A percentile compares a stretch with the other conserved stretches of the same genome.
Conservation (phyloP, 2,113 vertebrate species). For the Mustela nigripes region DNA sequence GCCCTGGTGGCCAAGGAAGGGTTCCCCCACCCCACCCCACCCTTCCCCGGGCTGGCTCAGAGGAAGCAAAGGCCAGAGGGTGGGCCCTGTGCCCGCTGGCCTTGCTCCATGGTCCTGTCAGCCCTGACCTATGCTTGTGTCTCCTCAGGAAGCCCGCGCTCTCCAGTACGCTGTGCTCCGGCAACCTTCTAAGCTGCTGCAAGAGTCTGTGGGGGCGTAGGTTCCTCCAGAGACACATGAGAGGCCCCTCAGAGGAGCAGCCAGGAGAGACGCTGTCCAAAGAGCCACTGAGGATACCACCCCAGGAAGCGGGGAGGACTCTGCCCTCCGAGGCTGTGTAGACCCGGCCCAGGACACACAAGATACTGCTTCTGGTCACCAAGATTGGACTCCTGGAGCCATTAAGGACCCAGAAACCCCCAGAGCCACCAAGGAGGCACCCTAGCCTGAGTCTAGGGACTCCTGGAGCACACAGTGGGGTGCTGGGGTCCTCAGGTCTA, state of each 20-base stretch:
- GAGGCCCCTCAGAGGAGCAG: slow-evolving; percentile 35
- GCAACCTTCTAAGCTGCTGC: slow-evolving; percentile 81
- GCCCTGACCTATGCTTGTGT: slow-evolving; percentile 55
- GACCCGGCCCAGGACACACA: neutral
- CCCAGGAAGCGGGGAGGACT: neutral
- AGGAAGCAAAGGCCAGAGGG: neutral
- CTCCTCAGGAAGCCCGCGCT: slow-evolving; percentile 73
- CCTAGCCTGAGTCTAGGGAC: neutral
- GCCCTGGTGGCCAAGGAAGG: neutral
- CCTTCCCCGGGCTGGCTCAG: neutral
- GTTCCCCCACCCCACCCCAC: fast-evolving
- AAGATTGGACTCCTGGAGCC: neutral
- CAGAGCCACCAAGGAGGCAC: neutral
- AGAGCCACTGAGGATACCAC: neutral
- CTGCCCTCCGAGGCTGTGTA: slow-evolving; percentile 47
- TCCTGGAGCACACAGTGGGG: neutral
- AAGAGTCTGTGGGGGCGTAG: slow-evolving; percentile 79
- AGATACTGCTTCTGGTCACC: neutral
- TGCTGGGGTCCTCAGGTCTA: fast-evolving
- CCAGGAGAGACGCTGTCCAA: neutral
- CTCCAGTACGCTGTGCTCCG: slow-evolving; percentile 35
- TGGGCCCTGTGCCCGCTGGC: neutral
- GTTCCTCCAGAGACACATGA: slow-evolving; percentile 69
- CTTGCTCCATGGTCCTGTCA: neutral
- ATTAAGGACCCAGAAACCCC: neutral